phyloP scores from a whole-genome alignment of 2,888 invertebrate species.

The Neoitamus cyanurus region DNA sequence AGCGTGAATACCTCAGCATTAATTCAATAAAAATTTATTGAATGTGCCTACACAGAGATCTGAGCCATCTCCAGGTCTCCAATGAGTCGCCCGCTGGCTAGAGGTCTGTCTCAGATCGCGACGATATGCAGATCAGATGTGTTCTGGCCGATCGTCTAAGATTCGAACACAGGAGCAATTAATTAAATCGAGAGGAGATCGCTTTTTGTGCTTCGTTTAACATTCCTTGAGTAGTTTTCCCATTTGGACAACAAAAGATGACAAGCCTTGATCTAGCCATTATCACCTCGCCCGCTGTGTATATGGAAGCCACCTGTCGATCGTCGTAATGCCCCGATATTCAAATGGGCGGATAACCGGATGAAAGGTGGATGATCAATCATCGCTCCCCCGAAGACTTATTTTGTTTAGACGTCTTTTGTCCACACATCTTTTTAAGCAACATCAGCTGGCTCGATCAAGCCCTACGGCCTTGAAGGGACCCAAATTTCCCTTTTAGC shows the following conservation, averaged over 20 bases:
- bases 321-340: neutral
- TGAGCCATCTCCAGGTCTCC: neutral
- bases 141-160: neutral
- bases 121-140: constrained; percentile 3
- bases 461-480: constrained; percentile 17
- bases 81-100: neutral
- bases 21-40: constrained; percentile 3
- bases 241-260: neutral
- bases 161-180: neutral
- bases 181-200: constrained; percentile 1
- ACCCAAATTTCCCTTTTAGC: neutral
- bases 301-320: neutral
- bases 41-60: neutral
- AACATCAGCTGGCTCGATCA: neutral
- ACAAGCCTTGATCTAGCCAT: constrained; percentile 22
- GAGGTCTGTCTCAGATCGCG: neutral
- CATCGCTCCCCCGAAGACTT: neutral
- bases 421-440: neutral
- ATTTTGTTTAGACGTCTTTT: neutral
- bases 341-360: constrained; percentile 16
- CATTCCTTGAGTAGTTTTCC: neutral
- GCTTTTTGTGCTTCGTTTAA: neutral
- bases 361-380: constrained; percentile 6
- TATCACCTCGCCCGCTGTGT: constrained; percentile 4
- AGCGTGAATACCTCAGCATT: neutral